Base-by-base conservation (phyloP, 2,113 vertebrate species). In the Acrocephalus arundinaceus region DNA sequence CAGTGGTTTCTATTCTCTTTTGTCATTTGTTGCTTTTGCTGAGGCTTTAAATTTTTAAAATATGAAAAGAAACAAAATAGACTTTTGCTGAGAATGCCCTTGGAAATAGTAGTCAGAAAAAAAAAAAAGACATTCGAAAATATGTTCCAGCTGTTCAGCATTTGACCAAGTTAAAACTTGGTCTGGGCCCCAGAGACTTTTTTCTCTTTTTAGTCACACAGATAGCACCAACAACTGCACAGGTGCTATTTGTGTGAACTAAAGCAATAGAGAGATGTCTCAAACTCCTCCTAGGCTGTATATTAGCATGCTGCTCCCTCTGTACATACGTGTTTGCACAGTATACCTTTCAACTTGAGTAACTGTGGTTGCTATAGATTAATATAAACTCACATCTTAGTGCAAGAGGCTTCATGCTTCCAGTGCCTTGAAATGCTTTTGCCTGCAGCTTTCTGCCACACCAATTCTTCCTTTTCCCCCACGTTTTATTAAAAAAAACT, bases 401-500 rank as follows among this genome's bases (percentile, higher is more conserved):
- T 84, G 52, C 33, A 75, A 75, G 37, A 87, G 20, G 35, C 49
- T 85, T 96, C 59, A 45, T 2, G 7, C 59, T 66, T 77, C 61
- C 35, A 67, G n/a, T 72, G 48, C 41, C 21, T 80, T 78, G 45
- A 19, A 94, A 72, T 46, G 55, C 28, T 78, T 90, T 77, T 91
- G 71, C 85, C 67, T 87, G 57, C 45, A 93, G 87, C 72, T 84
- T 78, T 67, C 43, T 73, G 65, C 39, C 61, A 72, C 61, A 62
- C 35, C 39, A 35, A 82, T 80, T 90, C 54, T 22, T 71, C 33
- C 43, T 72, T 95, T 62, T 3, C 71, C 61, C 52, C 28, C 31
- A 76, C 14, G 80, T 92, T 92, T 92, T 70, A 87, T 78, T 85
- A 57, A 57, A 94, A 92, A 92, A 96, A 82, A 2, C 1, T 61